Conservation (phyloP, 2,113 vertebrate species). For the Raphicerus campestris region DNA sequence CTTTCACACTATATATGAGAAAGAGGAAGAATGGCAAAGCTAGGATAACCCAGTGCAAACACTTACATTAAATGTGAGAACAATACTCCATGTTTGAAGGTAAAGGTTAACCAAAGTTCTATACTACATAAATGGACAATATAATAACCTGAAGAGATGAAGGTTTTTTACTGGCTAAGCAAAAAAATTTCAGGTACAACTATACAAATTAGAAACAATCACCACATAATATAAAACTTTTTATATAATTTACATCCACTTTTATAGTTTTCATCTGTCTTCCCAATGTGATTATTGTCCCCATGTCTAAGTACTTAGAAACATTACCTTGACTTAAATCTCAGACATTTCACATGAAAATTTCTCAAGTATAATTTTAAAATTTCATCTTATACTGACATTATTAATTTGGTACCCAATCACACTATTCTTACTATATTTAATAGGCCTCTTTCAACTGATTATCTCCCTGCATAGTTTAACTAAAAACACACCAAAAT, state of each 20-base stretch:
- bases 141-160: background rate
- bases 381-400: background rate
- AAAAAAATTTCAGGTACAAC: background rate
- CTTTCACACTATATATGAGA: background rate
- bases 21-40: background rate
- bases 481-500: background rate
- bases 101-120: background rate
- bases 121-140: background rate
- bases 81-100: background rate
- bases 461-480: background rate
- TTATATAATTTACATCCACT: background rate
- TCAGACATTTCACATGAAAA: background rate
- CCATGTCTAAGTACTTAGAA: background rate
- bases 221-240: background rate
- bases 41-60: background rate
- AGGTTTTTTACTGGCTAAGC: background rate
- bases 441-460: background rate
- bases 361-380: background rate
- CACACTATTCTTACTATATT: background rate
- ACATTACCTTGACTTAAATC: background rate
- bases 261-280: background rate
- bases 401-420: background rate
- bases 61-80: background rate
- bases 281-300: background rate
- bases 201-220: background rate